Evolutionary conservation across 2,113 vertebrate genomes (phyloP).

Genomic region (Muntiacus reevesi): DNA sequence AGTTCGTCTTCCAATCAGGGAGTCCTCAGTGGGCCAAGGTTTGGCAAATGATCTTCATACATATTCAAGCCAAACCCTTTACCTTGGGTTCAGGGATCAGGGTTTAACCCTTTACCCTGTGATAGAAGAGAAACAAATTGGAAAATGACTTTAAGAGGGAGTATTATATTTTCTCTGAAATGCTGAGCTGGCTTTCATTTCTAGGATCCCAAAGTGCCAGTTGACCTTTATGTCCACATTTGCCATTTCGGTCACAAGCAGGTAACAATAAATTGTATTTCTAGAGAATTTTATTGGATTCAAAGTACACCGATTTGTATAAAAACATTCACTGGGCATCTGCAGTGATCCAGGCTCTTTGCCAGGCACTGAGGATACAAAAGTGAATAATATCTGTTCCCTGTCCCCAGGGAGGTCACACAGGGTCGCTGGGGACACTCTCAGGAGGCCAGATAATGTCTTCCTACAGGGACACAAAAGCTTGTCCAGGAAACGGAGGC

Average conservation of each 20-base stretch:
- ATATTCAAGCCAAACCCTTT: background rate
- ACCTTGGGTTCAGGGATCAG: background rate
- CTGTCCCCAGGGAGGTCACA: background rate
- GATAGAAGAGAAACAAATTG: background rate
- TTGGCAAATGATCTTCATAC: background rate
- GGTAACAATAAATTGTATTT: background rate
- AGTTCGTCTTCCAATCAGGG: background rate
- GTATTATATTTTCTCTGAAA: background rate
- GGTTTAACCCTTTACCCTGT: background rate
- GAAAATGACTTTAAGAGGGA: background rate
- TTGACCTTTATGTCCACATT: background rate
- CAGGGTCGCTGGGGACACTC: background rate
- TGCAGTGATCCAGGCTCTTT: background rate
- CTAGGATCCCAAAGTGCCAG: background rate
- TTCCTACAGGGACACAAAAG: background rate
- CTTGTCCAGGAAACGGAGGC: background rate
- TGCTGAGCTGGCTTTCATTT: background rate
- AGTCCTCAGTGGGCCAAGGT: background rate
- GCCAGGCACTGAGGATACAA: background rate
- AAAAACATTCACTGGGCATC: background rate
- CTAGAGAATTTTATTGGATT: background rate
- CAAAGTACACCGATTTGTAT: background rate
- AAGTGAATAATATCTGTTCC: background rate
- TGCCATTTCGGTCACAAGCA: background rate
- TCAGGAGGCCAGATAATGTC: background rate